phyloP scores from a whole-genome alignment of 2,113 vertebrate species.

The Falcunculus frontatus region DNA sequence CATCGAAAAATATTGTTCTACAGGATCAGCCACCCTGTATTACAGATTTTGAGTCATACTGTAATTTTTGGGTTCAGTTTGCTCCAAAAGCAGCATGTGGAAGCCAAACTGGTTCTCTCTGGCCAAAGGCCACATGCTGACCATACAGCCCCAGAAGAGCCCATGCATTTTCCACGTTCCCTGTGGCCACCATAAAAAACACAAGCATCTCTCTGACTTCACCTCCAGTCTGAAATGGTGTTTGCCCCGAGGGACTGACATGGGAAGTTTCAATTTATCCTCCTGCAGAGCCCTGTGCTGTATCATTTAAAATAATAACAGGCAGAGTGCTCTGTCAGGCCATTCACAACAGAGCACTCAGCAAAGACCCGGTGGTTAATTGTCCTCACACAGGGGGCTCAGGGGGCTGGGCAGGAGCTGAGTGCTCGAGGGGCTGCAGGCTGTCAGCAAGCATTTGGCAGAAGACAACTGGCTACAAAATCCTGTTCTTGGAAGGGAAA shows the following conservation, averaged over 20 bases:
- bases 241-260: background rate
- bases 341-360: background rate
- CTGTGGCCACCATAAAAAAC: background rate
- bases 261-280: conserved; percentile 12
- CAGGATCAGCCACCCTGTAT: background rate
- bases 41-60: background rate
- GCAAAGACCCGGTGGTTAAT: background rate
- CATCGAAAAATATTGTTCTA: background rate
- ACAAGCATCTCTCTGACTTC: background rate
- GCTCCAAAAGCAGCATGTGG: background rate
- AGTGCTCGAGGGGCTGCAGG: background rate
- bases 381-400: background rate
- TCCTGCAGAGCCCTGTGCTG: background rate
- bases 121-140: background rate
- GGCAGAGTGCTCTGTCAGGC: background rate
- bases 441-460: background rate
- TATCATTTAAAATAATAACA: background rate
- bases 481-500: background rate
- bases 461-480: background rate
- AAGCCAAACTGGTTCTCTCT: background rate
- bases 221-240: background rate
- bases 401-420: background rate
- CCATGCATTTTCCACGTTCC: background rate
- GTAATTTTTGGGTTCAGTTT: background rate
- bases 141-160: background rate